Evolutionary conservation across 2,113 vertebrate species (phyloP).

Genomic region (Notarius lentiginosus): DNA sequence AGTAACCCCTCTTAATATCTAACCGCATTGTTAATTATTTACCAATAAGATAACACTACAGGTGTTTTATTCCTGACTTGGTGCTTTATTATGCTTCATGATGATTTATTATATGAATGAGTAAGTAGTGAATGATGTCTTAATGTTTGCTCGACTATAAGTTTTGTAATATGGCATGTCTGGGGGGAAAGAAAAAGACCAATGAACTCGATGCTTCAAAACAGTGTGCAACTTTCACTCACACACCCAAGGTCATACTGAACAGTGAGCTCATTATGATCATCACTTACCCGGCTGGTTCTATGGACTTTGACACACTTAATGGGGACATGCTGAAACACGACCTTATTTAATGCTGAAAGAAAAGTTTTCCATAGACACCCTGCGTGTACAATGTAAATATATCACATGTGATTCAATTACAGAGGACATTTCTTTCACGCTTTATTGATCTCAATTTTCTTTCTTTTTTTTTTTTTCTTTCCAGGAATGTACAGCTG

Average conservation of each 20-base stretch:
- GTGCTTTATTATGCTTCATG: neutral
- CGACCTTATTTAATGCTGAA: slow-evolving; percentile 4
- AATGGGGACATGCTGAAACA: slow-evolving; percentile 25
- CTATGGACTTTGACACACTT: slow-evolving; percentile 41
- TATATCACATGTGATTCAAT: slow-evolving; percentile 21
- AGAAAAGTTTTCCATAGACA: neutral
- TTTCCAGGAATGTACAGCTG: slow-evolving; percentile 18
- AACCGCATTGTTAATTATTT: neutral
- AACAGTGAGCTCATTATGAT: slow-evolving; percentile 23
- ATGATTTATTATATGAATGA: neutral
- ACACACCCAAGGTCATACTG: neutral
- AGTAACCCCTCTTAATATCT: neutral
- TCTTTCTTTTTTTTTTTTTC: neutral
- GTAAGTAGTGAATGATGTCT: neutral
- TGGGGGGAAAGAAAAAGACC: neutral
- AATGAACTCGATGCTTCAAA: neutral
- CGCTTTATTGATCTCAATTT: slow-evolving; percentile 35
- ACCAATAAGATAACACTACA: neutral
- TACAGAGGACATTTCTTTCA: slow-evolving; percentile 54
- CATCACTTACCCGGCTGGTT: neutral
- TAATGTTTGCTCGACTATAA: neutral
- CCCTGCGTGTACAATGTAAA: slow-evolving; percentile 56
- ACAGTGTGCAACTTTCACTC: neutral
- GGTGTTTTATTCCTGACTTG: neutral
- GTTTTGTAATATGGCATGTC: neutral